phyloP scores from a whole-genome alignment of 2,113 vertebrate genomes.

The Tympanuchus pallidicinctus region DNA sequence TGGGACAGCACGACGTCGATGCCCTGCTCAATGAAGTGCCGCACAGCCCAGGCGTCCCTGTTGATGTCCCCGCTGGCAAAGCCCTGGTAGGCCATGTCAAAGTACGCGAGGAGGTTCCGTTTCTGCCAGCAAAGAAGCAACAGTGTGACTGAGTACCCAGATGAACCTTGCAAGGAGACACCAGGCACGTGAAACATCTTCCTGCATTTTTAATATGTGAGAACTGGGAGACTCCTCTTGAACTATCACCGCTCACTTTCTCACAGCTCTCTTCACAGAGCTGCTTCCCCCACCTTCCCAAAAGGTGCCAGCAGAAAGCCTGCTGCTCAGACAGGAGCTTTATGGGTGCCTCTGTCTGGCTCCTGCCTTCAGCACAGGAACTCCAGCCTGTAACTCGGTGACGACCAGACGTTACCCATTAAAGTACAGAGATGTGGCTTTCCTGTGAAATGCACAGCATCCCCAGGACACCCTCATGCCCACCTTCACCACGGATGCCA shows the following conservation, averaged over 20 bases:
- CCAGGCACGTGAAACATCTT: neutral
- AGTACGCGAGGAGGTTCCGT: constrained; percentile 92
- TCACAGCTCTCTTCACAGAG: neutral
- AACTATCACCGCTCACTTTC: neutral
- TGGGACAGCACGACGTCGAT: constrained; percentile 91
- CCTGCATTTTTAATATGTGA: neutral
- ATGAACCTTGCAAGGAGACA: neutral
- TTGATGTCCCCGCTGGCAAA: constrained; percentile 97
- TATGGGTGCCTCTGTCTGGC: neutral
- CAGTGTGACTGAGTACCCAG: neutral
- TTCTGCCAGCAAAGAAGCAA: constrained; percentile 79
- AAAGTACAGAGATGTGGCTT: neutral
- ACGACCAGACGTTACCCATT: neutral
- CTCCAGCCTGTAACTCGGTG: neutral
- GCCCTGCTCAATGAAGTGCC: constrained; percentile 94
- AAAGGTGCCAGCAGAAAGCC: neutral
- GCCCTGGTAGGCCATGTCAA: constrained; percentile 99
- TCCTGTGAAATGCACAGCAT: neutral
- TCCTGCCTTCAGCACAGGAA: neutral
- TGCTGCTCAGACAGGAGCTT: neutral
- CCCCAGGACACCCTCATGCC: neutral
- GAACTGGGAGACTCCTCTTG: neutral
- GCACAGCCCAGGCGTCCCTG: constrained; percentile 94
- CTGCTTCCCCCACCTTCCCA: neutral
- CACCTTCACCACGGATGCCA: constrained; percentile 89